A percentile compares a stretch with the other conserved stretches of the same genome.
Conservation (phyloP, 2,797 vertebrate genomes). For the Uromys caudimaculatus region DNA sequence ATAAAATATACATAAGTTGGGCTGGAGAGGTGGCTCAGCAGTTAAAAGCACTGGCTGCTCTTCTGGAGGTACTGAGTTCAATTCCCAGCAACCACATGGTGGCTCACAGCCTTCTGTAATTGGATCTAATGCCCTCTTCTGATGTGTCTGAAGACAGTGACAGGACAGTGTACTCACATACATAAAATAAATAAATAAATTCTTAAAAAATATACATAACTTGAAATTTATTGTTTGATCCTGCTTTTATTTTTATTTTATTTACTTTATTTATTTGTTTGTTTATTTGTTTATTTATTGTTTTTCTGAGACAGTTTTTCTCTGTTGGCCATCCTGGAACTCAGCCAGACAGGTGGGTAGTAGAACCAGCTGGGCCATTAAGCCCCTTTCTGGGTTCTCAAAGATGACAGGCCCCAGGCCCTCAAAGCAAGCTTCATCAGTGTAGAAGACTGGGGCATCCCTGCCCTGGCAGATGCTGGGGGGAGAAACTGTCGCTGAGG, state of each 20-base stretch:
- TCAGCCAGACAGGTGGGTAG: background rate
- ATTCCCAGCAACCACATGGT: too few relatives aligned
- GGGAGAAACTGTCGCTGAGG: too few relatives aligned
- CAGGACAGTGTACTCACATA: too few relatives aligned
- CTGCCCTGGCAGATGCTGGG: background rate
- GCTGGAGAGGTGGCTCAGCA: too few relatives aligned
- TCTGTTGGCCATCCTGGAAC: background rate
- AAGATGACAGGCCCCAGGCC: background rate
- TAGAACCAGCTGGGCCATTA: background rate
- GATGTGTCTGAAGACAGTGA: too few relatives aligned
- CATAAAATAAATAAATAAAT: too few relatives aligned
- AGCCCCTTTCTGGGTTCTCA: too few relatives aligned
- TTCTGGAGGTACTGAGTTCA: too few relatives aligned
- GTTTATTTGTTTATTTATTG: background rate
- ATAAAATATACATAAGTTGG: background rate
- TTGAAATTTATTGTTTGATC: background rate
- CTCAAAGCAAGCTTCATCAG: background rate
- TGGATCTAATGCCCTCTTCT: too few relatives aligned
- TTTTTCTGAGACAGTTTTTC: background rate
- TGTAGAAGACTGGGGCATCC: background rate
- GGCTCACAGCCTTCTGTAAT: too few relatives aligned
- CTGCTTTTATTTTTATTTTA: background rate
- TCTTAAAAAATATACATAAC: background rate
- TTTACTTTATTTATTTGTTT: background rate
- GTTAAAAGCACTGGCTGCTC: too few relatives aligned